Conservation (phyloP, 2,888 invertebrate species). For the Acanthosoma haemorrhoidale region DNA sequence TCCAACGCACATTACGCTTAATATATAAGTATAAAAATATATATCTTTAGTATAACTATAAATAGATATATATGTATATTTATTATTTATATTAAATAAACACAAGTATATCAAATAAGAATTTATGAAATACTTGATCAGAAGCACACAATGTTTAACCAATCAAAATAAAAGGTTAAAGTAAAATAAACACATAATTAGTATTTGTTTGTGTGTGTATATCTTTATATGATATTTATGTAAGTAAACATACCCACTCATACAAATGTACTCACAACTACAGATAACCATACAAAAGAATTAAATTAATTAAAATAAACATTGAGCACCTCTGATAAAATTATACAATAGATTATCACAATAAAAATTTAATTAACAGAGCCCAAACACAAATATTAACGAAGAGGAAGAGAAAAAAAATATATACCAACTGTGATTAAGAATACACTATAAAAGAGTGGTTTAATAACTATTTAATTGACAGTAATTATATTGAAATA, state of each 20-base stretch:
- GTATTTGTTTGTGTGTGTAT: not conserved
- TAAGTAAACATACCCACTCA: not conserved
- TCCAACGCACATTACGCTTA: not conserved
- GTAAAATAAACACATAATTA: not conserved
- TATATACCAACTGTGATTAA: no score
- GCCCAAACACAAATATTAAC: not conserved
- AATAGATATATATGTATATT: not conserved
- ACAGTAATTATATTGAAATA: no score
- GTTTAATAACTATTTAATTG: no score
- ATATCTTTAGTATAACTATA: not conserved
- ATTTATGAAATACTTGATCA: not conserved
- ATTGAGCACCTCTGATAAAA: conserved; percentile 3
- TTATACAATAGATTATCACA: not conserved
- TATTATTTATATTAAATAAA: not conserved
- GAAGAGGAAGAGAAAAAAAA: not conserved
- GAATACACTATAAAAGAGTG: no score
- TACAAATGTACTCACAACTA: not conserved
- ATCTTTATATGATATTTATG: not conserved
- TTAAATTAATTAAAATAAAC: not conserved
- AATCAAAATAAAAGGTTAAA: not conserved
- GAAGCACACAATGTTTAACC: not conserved
- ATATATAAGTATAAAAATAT: conserved; percentile 10
- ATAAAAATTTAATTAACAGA: not conserved
- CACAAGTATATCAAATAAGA: not conserved
- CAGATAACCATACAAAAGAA: no score